Evolutionary conservation across 2,797 vertebrate species (phyloP), one percentile per base, ranked within the genome.

Genomic region (Thripadectes ignobilis): DNA sequence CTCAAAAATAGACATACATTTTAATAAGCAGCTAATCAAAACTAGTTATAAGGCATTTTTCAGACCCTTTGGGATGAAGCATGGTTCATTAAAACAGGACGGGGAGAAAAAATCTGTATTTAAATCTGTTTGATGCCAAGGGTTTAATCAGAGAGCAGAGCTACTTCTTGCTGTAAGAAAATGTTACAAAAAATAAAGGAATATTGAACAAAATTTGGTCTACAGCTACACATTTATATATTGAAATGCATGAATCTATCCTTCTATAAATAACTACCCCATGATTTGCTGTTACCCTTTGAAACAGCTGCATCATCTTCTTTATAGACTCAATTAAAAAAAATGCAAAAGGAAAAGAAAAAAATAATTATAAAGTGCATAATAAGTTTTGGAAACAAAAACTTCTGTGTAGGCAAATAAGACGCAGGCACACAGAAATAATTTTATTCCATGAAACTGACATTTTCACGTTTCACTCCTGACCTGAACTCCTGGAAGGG

Each of bases 1-100:
- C 88, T 91, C 16, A 82, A 87, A 95, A 95, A 30, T 20, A 82
- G 46, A 77, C 49, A 63, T 76, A 38, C 32, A 93, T 96, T 96
- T 96, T 95, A 95, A 95, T 74, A 94, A 97, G 77, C 22, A 93
- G 76, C 74, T 95, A 95, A 97, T 97, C 78, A 97, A 94, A 96
- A 96, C 41, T 87, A 73, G 46, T 94, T 95, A 84, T 92, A 72
- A 94, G 57, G 76, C 68, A 88, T 84, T 96, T 97, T 97, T 52
- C 85, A 96, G 86, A 78, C 75, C 92, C 89, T 95, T 73, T 79
- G 92, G 93, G 96, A 55, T 57, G 82, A 91, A 79, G 62, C 62
- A 73, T 45, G 72, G 52, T 88, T 97, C 95, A 96, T 96, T 97
- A 97, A 96, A 93, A 79, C 4, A 67, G 59, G 63, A 84, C 46